Percentiles rank a stretch among this genome's conserved stretches.
These are phyloP conservation scores for Trematomus bernacchii DNA, from an alignment of 2,797 vertebrate species.

Conservation along the genomic window DNA sequence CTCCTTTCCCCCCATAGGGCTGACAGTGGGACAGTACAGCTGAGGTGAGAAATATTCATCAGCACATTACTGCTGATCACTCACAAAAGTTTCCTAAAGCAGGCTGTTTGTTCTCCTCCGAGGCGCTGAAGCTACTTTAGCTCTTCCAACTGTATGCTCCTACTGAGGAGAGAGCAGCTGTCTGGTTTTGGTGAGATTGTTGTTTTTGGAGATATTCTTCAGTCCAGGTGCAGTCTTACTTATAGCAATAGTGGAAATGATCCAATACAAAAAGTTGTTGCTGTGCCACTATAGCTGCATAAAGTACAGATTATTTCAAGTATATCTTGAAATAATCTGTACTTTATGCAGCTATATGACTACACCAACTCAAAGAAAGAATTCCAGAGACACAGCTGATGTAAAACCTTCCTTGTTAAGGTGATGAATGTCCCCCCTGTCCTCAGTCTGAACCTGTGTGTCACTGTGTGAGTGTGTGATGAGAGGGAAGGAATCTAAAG, in stretches of 20 bases:
- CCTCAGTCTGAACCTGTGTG: neutral
- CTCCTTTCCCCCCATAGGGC: constrained; percentile 21
- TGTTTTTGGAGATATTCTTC: neutral
- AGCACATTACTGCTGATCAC: constrained; percentile 22
- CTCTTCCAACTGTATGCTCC: neutral
- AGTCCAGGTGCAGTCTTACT: neutral
- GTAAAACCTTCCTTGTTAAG: too few species aligned
- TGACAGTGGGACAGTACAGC: constrained; percentile 43
- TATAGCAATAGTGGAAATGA: too few species aligned
- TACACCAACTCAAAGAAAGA: neutral
- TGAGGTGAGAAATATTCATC: constrained; percentile 48
- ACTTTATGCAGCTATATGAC: too few species aligned
- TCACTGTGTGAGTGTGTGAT: neutral
- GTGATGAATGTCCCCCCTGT: neutral
- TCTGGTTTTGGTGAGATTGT: neutral
- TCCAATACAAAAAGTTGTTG: too few species aligned
- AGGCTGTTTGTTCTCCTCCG: neutral
- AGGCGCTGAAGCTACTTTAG: neutral
- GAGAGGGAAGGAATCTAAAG: neutral
- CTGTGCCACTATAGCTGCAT: too few species aligned
- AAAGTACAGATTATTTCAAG: too few species aligned
- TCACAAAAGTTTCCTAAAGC: constrained; percentile 10
- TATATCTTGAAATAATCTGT: too few species aligned
- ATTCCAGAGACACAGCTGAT: neutral
- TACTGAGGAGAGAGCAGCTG: neutral